Evolutionary conservation across 2,888 invertebrate species (phyloP).

Genomic region (Dione vanillae): DNA sequence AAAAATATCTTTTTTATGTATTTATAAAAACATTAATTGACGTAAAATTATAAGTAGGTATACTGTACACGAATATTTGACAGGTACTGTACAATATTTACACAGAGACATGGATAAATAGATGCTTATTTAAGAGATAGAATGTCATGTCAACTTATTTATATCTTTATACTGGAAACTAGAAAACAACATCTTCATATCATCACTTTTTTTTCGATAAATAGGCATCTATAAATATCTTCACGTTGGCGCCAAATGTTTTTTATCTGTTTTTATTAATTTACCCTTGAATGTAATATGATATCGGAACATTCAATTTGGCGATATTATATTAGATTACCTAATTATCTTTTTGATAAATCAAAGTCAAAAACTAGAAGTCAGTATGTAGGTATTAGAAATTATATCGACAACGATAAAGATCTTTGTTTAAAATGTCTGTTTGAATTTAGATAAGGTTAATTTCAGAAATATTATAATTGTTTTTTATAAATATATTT

Average conservation of each 20-base stretch:
- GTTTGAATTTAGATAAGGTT: neutral
- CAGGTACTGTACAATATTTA: neutral
- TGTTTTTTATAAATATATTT: no score
- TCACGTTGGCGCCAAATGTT: conserved; percentile 7
- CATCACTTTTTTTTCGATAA: neutral
- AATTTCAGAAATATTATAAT: neutral
- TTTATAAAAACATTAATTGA: neutral
- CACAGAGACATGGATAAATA: neutral
- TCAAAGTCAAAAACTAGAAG: conserved; percentile 12
- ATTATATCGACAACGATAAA: neutral
- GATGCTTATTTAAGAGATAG: neutral
- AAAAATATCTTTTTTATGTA: neutral
- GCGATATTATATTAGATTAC: neutral
- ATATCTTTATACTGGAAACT: neutral
- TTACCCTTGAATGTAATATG: conserved; percentile 23
- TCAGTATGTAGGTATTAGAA: neutral
- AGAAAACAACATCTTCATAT: neutral
- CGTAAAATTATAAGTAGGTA: neutral
- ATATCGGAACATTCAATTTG: conserved; percentile 12
- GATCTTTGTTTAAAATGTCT: neutral
- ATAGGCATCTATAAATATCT: conserved; percentile 2
- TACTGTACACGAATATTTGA: neutral
- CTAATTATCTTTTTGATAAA: conserved; percentile 11
- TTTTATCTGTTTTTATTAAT: neutral
- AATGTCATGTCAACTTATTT: neutral